Base-by-base conservation (phyloP, 1,140 invertebrate genomes). In the Brachionus rotundiformis region DNA sequence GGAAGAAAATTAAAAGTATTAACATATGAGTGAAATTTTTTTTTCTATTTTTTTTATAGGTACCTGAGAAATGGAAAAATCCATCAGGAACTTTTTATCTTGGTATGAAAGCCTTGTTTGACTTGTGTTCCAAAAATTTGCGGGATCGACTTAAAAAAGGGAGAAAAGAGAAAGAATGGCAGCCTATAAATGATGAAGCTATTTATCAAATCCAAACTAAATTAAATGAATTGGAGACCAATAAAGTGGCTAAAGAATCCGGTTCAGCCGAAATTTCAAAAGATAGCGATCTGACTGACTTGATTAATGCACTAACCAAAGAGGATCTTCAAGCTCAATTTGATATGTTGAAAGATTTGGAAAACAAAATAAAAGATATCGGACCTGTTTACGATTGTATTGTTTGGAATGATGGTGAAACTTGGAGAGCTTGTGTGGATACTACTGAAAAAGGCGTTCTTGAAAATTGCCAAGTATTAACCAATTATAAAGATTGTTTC, bases 371-470 rank as follows among this genome's bases (percentile, higher is more conserved):
- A 86, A 90, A 87, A 82, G 94, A 98, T 88, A 86, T 92, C 77
- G 94, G 95, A 25, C 94, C 95, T 23, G 91, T 93, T 10, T 96
- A 93, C 88, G 96, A 99, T 87, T 95, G 94, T 90, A 90, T 99
- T 76, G 91, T 98, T 10, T 98, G 94, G 87, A 90, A 96, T 86
- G 92, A 95, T 90, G 93, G 94, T 80, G 83, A 90, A 71, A 90
- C 90, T 84, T 93, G 94, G 93, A 90, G 93, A 85, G 93, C 92
- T 29, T 94, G 93, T 85, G 91, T 97, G 63, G 95, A 96, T 86
- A 95, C 93, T 2, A 92, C 92, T 10, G 93, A 94, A 86, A 86
- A 90, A 79, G 95, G 95, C 4, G 91, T 96, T 83, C 87, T 98
- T 29, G 89, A 90, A 49, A 87, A 90, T 19, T 94, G 93, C 77